phyloP scores from a whole-genome alignment of 2,797 vertebrate species.

The Megalops cyprinoides region DNA sequence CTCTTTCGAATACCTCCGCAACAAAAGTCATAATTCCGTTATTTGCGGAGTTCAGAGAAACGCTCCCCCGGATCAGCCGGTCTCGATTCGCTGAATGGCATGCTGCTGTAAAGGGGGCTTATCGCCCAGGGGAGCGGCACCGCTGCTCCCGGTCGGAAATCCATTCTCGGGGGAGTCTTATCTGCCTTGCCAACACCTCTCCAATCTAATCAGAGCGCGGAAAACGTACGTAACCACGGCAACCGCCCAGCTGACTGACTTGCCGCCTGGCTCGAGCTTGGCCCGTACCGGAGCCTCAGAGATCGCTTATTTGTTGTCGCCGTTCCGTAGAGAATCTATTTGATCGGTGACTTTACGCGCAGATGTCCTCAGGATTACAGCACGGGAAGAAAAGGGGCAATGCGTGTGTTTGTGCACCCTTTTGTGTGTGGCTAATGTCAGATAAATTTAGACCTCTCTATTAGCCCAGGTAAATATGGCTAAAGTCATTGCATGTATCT shows the following conservation, averaged over 20 bases:
- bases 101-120: constrained; percentile 54
- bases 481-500: too few species aligned
- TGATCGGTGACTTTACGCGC: constrained; percentile 1
- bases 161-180: constrained; percentile 55
- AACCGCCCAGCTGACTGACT: constrained; percentile 12
- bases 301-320: constrained; percentile 15
- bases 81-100: constrained; percentile 53
- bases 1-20: neutral
- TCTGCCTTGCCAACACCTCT: constrained; percentile 49
- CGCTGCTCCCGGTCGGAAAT: constrained; percentile 50
- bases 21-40: neutral
- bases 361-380: constrained; percentile 2
- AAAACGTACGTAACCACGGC: constrained; percentile 50
- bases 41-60: constrained; percentile 14
- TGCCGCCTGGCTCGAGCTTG: constrained; percentile 15
- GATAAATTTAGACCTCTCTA: too few species aligned
- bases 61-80: neutral
- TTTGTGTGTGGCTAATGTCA: neutral
- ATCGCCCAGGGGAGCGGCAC: constrained; percentile 52
- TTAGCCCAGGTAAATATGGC: too few species aligned
- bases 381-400: neutral
- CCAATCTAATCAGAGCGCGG: constrained; percentile 46
- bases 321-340: constrained; percentile 10
- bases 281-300: constrained; percentile 16
- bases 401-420: neutral